phyloP scores from a whole-genome alignment of 2,797 vertebrate species.

The Eremophila alpestris region DNA sequence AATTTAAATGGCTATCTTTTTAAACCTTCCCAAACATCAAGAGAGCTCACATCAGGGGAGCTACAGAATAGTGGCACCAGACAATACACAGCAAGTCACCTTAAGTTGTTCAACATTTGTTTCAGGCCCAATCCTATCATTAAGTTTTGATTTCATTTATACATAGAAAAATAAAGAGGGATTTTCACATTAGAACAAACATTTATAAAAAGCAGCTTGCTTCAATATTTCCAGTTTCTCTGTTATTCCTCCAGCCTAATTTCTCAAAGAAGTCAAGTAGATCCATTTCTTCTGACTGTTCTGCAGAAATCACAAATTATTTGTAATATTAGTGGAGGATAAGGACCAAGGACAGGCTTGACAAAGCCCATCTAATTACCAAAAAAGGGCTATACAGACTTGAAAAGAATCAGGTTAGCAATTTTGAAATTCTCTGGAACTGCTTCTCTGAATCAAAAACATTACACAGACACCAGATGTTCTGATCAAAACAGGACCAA shows the following conservation, averaged over 20 bases:
- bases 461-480: background rate
- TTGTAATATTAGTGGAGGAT: background rate
- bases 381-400: background rate
- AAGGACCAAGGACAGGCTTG: background rate
- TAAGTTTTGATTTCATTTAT: constrained; percentile 6
- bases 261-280: background rate
- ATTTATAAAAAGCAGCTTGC: constrained; percentile 30
- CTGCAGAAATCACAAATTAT: background rate
- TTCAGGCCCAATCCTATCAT: constrained; percentile 31
- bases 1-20: constrained; percentile 33
- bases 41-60: constrained; percentile 14
- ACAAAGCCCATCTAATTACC: background rate
- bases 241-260: background rate
- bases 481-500: background rate
- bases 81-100: constrained; percentile 21
- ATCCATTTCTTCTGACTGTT: constrained; percentile 1
- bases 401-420: background rate
- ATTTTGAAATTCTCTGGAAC: background rate
- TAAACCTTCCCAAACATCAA: constrained; percentile 27
- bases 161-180: constrained; percentile 62
- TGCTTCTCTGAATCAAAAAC: background rate
- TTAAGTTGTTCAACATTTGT: background rate
- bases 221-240: background rate
- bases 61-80: background rate
- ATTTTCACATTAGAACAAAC: constrained; percentile 37